These are phyloP conservation scores for Aphelinus atriplicis DNA, from an alignment of 1,140 invertebrate species.

Conservation along the genomic window DNA sequence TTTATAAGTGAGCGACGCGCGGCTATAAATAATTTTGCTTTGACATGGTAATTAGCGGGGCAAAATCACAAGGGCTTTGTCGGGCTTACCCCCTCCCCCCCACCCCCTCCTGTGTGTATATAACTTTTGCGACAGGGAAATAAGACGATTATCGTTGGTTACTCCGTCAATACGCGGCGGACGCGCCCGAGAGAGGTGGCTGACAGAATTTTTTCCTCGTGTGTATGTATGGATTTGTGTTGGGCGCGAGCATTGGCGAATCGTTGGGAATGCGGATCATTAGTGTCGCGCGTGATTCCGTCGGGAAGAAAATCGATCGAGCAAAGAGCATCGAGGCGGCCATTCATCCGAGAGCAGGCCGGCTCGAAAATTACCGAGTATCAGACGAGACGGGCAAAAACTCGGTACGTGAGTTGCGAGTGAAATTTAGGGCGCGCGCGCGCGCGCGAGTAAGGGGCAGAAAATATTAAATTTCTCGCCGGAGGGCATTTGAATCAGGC, in stretches of 20 bases:
- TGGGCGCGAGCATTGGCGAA: no score
- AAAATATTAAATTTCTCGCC: constrained; percentile 22
- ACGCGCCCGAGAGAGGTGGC: neutral
- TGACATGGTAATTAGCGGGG: constrained; percentile 38
- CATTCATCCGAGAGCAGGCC: no score
- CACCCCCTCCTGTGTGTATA: neutral
- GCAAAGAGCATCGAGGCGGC: no score
- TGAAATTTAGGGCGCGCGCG: constrained; percentile 15
- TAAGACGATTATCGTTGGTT: constrained; percentile 33
- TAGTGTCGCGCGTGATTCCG: no score
- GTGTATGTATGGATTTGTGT: no score
- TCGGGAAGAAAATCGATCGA: no score
- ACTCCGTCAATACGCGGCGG: neutral
- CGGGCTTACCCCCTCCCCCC: neutral
- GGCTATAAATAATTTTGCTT: constrained; percentile 34
- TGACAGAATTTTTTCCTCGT: no score
- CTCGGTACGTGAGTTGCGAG: neutral
- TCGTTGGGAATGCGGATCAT: no score
- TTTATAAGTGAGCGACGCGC: neutral
- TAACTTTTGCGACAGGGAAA: neutral
- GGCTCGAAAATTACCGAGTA: no score
- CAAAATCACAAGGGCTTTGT: neutral
- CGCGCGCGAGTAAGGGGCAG: neutral
- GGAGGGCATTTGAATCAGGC: neutral
- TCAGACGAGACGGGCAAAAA: no score